Percentiles rank a stretch among this genome's conserved stretches.
Evolutionary conservation across 92 coral and sea anemone genomes (phyloP).

Genomic region (Parazoanthus atlanticus): DNA sequence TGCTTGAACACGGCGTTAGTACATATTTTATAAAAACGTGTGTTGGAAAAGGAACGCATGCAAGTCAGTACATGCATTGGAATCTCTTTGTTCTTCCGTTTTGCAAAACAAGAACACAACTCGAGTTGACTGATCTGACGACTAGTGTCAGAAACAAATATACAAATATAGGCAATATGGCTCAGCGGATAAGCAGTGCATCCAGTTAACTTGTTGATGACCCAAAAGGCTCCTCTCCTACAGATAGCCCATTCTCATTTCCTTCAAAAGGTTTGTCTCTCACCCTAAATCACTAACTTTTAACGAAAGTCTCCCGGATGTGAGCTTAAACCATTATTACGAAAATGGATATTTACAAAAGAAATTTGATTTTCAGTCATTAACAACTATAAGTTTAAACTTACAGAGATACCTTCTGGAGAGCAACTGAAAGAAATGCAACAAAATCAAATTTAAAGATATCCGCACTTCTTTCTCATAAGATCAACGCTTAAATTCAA

Average conservation of each 20-base stretch:
- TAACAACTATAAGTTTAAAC: too few species aligned
- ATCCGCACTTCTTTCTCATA: too few species aligned
- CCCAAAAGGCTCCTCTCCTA: too few species aligned
- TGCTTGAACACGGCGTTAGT: background rate
- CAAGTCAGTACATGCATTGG: background rate
- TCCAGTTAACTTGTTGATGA: background rate
- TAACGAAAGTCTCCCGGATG: background rate
- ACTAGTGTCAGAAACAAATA: background rate
- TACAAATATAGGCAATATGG: background rate
- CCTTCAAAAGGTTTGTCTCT: too few species aligned
- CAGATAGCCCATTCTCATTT: too few species aligned
- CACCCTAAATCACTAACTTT: background rate
- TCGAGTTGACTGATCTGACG: background rate
- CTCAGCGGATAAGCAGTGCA: background rate
- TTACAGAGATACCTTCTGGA: too few species aligned
- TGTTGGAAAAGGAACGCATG: background rate
- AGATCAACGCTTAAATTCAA: too few species aligned
- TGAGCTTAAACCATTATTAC: background rate
- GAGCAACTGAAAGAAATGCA: too few species aligned
- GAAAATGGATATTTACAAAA: background rate
- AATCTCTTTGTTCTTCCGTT: constrained; percentile 15
- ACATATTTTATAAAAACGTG: background rate
- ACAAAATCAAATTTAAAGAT: too few species aligned
- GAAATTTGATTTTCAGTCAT: background rate
- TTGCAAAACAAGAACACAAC: background rate